Base-by-base conservation (phyloP, 92 coral and sea anemone species). In the Umimayanthus kanabou region DNA sequence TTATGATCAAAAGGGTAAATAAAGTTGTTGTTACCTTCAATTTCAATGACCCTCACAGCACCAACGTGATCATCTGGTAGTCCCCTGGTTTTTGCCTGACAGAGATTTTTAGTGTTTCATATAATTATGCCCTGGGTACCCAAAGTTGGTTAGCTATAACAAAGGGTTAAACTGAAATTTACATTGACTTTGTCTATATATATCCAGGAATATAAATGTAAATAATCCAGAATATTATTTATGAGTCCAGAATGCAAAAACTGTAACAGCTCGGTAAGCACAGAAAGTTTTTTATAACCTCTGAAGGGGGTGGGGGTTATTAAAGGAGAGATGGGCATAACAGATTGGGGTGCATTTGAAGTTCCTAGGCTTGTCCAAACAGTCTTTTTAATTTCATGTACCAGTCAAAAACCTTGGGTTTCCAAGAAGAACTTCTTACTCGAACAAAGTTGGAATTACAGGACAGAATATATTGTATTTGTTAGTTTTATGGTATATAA, bases 1-100 rank as follows among this genome's bases (percentile, higher is more conserved):
- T 33, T 33, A 33, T 33, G 37, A 33, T 33, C 37, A 33, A 33
- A 33, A 33, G 37, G 37, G 37, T 33, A 33, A 33, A 33, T 33
- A 33, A 33, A 33, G 37, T 33, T 33, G 37, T 33, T 33, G 37
- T 71, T 64, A 93, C 99, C 99, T 93, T 96, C 95, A 67, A 97
- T 97, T 91, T 97, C 99, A 82, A 97, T 92, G 78, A 97, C 98
- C 76, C 99, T 91, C 45, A 97, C 96, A 64, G 96, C 95, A 20
- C 99, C 99, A 81, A 89, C 93, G 49, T 95, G 96, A 85, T 97
- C 99, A 89, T 95, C 99, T 78, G 99, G 99, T 4, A 97, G 90
- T 45, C 99, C 99, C 77, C 99, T 95, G 43, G 99, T 95, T 81
- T 92, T 88, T 67, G 96, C 98, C 99, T 97, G 76, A 43, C 8